A percentile compares a stretch with the other conserved stretches of the same genome.
phyloP scores from a whole-genome alignment of 2,113 vertebrate species.

The Vimba vimba region DNA sequence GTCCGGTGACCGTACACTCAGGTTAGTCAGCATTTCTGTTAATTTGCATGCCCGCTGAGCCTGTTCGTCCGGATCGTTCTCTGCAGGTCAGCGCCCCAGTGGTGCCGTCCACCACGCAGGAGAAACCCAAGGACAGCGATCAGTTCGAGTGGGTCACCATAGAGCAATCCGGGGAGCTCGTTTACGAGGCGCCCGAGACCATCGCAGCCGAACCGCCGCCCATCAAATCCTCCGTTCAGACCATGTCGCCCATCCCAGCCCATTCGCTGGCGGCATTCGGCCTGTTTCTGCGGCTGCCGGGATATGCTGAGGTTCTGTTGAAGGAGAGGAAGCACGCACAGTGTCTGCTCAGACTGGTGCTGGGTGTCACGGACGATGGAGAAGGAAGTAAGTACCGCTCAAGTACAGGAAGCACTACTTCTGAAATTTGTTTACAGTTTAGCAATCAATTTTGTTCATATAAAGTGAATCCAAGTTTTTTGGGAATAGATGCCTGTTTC shows the following conservation, averaged over 20 bases:
- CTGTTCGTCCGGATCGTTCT: not conserved
- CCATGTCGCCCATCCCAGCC: constrained; percentile 96
- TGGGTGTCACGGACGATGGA: constrained; percentile 97
- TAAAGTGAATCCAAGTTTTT: not conserved
- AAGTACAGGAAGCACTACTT: not conserved
- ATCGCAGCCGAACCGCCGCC: constrained; percentile 92
- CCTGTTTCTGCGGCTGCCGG: constrained; percentile 95
- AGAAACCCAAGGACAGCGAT: constrained; percentile 97
- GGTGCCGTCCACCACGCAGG: constrained; percentile 89
- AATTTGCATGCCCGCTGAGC: not conserved
- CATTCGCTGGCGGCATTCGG: constrained; percentile 98
- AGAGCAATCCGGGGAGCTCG: constrained; percentile 94
- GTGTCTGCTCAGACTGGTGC: constrained; percentile 94
- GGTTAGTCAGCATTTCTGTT: constrained; percentile 28
- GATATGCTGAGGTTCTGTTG: constrained; percentile 96
- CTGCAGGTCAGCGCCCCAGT: constrained; percentile 93
- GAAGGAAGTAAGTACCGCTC: constrained; percentile 92
- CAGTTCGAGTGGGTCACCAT: constrained; percentile 99
- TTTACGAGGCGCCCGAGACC: constrained; percentile 96
- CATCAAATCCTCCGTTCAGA: constrained; percentile 93
- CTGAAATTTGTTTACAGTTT: not conserved
- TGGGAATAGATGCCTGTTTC: not conserved
- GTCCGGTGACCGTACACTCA: not conserved
- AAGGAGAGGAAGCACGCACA: constrained; percentile 98
- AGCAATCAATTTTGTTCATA: not conserved